Percentiles rank a stretch among this genome's conserved stretches.
phyloP scores from a whole-genome alignment of 1,140 invertebrate genomes.

The Drosophila bifasciata region DNA sequence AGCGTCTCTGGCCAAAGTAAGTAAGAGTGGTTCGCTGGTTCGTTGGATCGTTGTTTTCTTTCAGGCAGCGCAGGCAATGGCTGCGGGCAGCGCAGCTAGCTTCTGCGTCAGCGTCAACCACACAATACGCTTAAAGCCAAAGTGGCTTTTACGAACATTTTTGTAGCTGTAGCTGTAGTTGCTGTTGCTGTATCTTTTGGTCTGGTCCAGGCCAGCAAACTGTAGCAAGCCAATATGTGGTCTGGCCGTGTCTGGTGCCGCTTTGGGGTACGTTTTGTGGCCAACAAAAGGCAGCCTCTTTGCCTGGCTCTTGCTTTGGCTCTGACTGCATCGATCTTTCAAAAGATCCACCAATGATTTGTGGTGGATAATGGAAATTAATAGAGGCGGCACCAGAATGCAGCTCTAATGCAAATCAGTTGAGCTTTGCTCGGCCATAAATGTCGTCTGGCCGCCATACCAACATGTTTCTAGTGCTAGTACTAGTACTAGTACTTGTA shows the following conservation, averaged over 20 bases:
- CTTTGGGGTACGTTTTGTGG: neutral
- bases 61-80: slow-evolving; percentile 18
- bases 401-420: slow-evolving; percentile 42
- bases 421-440: slow-evolving; percentile 25
- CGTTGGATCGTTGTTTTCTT: slow-evolving; percentile 39
- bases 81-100: neutral
- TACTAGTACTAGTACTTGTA: slow-evolving; percentile 17
- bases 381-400: slow-evolving; percentile 25
- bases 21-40: slow-evolving; percentile 67
- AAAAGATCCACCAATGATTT: slow-evolving; percentile 44
- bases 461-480: slow-evolving; percentile 29
- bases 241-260: no score
- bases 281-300: slow-evolving; percentile 53
- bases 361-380: slow-evolving; percentile 29
- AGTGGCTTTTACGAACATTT: slow-evolving; percentile 45
- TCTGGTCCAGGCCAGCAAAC: slow-evolving; percentile 36
- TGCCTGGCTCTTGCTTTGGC: no score
- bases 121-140: slow-evolving; percentile 21
- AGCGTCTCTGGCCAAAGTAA: slow-evolving; percentile 78
- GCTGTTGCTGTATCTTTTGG: slow-evolving; percentile 37
- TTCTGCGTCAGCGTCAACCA: slow-evolving; percentile 15
- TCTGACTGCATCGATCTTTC: neutral
- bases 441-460: slow-evolving; percentile 12
- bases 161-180: slow-evolving; percentile 30
- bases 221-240: slow-evolving; percentile 24